Percentiles rank a stretch among this genome's conserved stretches.
Conservation (phyloP, 2,888 invertebrate species). For the Phortica magna region DNA sequence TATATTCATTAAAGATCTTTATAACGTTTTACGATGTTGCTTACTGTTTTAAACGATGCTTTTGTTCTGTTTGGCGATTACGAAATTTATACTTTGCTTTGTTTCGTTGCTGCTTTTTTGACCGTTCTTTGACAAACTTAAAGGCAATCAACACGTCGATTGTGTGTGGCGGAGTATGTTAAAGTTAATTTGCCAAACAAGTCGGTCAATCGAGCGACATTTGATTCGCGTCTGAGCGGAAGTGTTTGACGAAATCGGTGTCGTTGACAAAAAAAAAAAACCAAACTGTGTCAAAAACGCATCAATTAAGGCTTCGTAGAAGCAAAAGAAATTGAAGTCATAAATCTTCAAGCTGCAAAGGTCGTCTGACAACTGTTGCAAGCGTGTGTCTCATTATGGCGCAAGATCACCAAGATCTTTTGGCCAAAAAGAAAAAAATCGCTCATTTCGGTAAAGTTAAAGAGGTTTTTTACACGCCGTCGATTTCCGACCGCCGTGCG, state of each 20-base stretch:
- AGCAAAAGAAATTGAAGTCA: background rate
- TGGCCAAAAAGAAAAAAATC: background rate
- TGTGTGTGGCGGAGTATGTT: background rate
- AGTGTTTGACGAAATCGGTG: background rate
- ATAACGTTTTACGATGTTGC: background rate
- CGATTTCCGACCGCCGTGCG: background rate
- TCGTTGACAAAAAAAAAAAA: background rate
- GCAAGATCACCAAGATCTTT: background rate
- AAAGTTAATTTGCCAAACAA: background rate
- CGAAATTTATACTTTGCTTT: background rate
- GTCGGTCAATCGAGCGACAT: background rate
- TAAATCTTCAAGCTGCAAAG: constrained; percentile 9
- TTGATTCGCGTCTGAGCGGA: background rate
- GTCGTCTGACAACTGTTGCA: background rate
- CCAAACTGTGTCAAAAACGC: background rate
- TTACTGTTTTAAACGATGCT: background rate
- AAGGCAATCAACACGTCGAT: background rate
- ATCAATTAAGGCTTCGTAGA: background rate
- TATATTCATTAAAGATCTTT: background rate
- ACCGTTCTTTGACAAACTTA: background rate
- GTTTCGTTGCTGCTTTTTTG: background rate
- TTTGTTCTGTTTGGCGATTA: background rate
- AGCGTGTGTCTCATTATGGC: background rate
- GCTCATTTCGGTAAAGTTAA: background rate
- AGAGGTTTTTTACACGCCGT: background rate